phyloP scores from a whole-genome alignment of 1,140 invertebrate genomes.

The Drosophila jambulina region DNA sequence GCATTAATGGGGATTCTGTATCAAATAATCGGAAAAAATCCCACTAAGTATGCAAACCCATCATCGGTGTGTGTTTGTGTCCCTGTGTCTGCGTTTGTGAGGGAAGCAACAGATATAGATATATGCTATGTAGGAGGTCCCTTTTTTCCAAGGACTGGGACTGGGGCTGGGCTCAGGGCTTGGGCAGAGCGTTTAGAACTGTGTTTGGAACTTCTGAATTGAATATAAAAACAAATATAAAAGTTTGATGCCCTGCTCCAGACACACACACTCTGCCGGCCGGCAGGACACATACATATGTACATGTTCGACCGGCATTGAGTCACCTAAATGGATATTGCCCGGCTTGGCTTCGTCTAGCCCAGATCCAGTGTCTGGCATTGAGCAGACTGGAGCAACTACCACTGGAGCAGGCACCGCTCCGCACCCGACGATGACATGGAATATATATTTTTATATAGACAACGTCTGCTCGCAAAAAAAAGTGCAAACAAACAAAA shows the following conservation, averaged over 20 bases:
- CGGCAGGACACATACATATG: slow-evolving; percentile 26
- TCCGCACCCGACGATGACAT: slow-evolving; percentile 68
- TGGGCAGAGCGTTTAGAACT: slow-evolving; percentile 29
- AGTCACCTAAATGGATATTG: slow-evolving; percentile 72
- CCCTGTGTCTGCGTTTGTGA: background rate
- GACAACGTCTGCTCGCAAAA: slow-evolving; percentile 75
- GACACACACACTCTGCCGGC: slow-evolving; percentile 10
- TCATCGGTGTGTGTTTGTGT: slow-evolving; percentile 26
- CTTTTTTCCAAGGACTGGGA: slow-evolving; percentile 6
- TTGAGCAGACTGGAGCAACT: slow-evolving; percentile 60
- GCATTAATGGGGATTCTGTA: slow-evolving; percentile 69
- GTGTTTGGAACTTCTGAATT: slow-evolving; percentile 68
- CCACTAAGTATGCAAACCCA: slow-evolving; percentile 44
- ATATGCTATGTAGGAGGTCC: slow-evolving; percentile 31
- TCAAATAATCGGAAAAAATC: slow-evolving; percentile 61
- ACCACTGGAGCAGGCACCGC: slow-evolving; percentile 45
- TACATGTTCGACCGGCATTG: slow-evolving; percentile 57
- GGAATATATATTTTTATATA: slow-evolving; percentile 81
- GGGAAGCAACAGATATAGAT: slow-evolving; percentile 55
- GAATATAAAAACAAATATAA: slow-evolving; percentile 82
- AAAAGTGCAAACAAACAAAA: slow-evolving; percentile 80
- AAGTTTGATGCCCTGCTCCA: slow-evolving; percentile 65
- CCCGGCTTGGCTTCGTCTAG: slow-evolving; percentile 57
- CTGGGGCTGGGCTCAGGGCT: slow-evolving; percentile 1
- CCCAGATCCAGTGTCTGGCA: slow-evolving; percentile 55